Base-by-base conservation (phyloP, 2,888 invertebrate genomes). In the Amphipoea lucens region DNA sequence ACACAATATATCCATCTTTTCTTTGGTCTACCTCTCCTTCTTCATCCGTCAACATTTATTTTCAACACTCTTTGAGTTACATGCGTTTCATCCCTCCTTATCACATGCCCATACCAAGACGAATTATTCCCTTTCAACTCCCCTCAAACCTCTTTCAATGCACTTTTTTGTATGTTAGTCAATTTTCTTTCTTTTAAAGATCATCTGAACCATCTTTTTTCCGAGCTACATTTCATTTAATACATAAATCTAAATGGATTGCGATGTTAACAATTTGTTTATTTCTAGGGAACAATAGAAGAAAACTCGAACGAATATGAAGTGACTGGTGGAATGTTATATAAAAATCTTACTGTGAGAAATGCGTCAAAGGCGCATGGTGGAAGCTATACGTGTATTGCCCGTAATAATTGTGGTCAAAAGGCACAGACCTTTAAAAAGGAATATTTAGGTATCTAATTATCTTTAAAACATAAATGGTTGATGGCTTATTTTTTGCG, bases 301-400 rank as follows among this genome's bases (percentile, higher is more conserved):
- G 70, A 76, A 11, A 48, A 11, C 7, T 75, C 87, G 3, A 90
- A 91, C 62, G 80, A 86, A 42, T 62, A 74, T 62, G 74, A 79
- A 29, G 84, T 72, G 5, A 73, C 79, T 12, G 89, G 86, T 51
- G 91, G 90, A 12, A 87, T 86, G 36, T 83, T 95, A 42, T 96
- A 93, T 74, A 91, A 90, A 36, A 92, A 90, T 74, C 90, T 96
- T 67, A 94, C 91, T 45, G 87, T 96, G 51, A 57, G 66, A 2
- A 94, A 95, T 76, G 96, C 96, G 0, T 92, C 91, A 1, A 87
- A 83, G 69, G 86, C 90, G 20, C 92, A 95, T 74, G 91, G 76
- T 6, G 96, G 96, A 0, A 54, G 1, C 0, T 96, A 96, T 82
- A 89, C 62, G 0, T 96, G 96, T 76, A 76, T 88, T 14, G 91